Evolutionary conservation across 2,888 invertebrate genomes (phyloP), one percentile per base, ranked within the genome.

Genomic region (Physocephala rufipes): DNA sequence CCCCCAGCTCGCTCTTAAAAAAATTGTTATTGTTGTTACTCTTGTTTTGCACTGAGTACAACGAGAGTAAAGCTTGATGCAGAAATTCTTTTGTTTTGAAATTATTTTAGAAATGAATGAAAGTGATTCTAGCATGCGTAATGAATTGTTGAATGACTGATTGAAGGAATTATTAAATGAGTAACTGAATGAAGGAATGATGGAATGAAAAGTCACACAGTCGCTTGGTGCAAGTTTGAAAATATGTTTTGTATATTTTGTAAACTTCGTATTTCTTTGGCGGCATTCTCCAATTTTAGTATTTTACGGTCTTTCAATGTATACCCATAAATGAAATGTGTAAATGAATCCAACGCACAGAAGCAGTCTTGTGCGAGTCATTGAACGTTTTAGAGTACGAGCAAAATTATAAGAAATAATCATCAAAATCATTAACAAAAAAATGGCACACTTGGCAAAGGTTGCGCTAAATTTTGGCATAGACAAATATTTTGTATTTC

Each of bases 361-460:
- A n/a, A n/a, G n/a, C n/a, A n/a, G n/a, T n/a, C n/a, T 36, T 49
- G 49, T 5, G 19, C 16, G 19, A 49, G 19, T 12, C 3, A 49
- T n/a, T 49, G 49, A n/a, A 49, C 19, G 12, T 49, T 21, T 53
- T 19, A 21, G 9, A 21, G 7, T 9, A n/a, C 2, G 21, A 53
- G 7, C n/a, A 53, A 21, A 53, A 21, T 53, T 12, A n/a, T 2
- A 53, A 21, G 2, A n/a, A n/a, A 21, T 21, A 21, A 59, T 12
- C 13, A 30, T 4, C 59, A 59, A 30, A 15, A 24, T 24, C 21
- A 26, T 9, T 12, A 63, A 63, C 63, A 63, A 21, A 7, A 49
- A 16, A 19, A 45, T 26, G 47, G 47, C 67, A 58, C 55, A 67
- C 58, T 67, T 67, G 58, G 58, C 67, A 67, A 55, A 55, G 58